phyloP scores from a whole-genome alignment of 2,888 invertebrate species.

The Tetranychus piercei region DNA sequence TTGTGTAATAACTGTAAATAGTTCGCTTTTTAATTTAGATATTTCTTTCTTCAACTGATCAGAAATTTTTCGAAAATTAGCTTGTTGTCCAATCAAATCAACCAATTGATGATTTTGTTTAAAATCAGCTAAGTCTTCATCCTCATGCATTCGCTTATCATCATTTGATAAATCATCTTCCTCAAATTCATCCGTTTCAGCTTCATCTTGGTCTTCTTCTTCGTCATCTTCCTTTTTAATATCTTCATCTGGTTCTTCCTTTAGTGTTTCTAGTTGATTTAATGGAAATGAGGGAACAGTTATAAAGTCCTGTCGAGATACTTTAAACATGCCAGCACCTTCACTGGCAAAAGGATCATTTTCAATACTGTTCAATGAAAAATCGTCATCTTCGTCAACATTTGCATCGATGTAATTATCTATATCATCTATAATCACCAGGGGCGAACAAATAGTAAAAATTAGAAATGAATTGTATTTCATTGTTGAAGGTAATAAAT shows the following conservation, averaged over 20 bases:
- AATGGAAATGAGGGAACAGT: neutral
- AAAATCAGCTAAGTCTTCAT: neutral
- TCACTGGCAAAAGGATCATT: neutral
- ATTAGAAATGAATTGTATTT: neutral
- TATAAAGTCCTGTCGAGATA: neutral
- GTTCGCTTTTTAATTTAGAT: neutral
- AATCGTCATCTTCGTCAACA: neutral
- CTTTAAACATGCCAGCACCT: neutral
- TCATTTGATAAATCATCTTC: slow-evolving; percentile 9
- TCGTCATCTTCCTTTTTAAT: slow-evolving; percentile 13
- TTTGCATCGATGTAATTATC: neutral
- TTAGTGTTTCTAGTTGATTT: neutral
- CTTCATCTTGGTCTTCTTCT: slow-evolving; percentile 10
- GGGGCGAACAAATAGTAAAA: neutral
- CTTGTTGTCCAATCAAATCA: neutral
- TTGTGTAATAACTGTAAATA: neutral
- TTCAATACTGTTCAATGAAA: neutral
- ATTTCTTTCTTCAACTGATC: neutral
- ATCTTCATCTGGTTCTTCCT: slow-evolving; percentile 8
- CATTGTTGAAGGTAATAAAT: neutral
- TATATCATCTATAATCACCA: neutral
- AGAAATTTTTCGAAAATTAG: neutral
- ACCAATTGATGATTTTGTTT: neutral
- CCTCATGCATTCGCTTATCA: neutral
- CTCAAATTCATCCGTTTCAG: neutral